phyloP scores from a whole-genome alignment of 2,797 vertebrate genomes.

The Hozukius guyotensis region DNA sequence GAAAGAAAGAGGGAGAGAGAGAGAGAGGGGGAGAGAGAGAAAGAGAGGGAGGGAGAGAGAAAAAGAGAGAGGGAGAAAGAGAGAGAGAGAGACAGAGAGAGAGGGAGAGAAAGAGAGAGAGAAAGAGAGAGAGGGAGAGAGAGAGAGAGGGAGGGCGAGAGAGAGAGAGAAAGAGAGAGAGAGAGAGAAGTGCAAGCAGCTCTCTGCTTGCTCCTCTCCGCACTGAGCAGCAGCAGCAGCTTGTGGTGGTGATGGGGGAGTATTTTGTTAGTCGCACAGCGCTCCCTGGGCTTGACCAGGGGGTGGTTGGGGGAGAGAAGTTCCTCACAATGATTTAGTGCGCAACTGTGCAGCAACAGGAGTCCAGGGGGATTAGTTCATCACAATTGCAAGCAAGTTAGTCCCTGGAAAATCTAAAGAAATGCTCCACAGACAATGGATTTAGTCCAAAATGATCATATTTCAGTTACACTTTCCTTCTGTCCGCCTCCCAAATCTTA shows the following conservation, averaged over 20 bases:
- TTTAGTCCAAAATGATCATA: constrained; percentile 16
- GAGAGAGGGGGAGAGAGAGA: background rate
- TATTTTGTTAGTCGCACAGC: constrained; percentile 51
- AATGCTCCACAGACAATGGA: constrained; percentile 18
- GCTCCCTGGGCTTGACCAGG: constrained; percentile 32
- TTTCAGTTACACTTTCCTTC: constrained; percentile 8
- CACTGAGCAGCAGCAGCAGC: constrained; percentile 51
- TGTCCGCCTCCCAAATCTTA: constrained; percentile 7
- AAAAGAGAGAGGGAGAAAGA: constrained; percentile 1
- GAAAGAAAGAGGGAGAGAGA: background rate
- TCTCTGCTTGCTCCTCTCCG: constrained; percentile 8
- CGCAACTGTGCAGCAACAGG: constrained; percentile 56
- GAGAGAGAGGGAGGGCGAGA: background rate
- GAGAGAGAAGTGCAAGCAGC: background rate
- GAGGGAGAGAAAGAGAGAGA: background rate
- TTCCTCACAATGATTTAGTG: constrained; percentile 59
- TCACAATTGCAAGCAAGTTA: constrained; percentile 47
- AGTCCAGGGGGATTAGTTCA: constrained; percentile 46
- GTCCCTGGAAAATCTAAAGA: constrained; percentile 8
- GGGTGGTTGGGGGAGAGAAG: constrained; percentile 16
- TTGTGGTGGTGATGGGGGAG: constrained; percentile 35
- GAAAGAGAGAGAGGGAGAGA: constrained; percentile 1
- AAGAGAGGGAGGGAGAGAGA: background rate
- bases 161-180: constrained; percentile 17
- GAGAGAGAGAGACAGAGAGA: background rate